Conservation (phyloP, 2,888 invertebrate species). For the Andrena bucephala region DNA sequence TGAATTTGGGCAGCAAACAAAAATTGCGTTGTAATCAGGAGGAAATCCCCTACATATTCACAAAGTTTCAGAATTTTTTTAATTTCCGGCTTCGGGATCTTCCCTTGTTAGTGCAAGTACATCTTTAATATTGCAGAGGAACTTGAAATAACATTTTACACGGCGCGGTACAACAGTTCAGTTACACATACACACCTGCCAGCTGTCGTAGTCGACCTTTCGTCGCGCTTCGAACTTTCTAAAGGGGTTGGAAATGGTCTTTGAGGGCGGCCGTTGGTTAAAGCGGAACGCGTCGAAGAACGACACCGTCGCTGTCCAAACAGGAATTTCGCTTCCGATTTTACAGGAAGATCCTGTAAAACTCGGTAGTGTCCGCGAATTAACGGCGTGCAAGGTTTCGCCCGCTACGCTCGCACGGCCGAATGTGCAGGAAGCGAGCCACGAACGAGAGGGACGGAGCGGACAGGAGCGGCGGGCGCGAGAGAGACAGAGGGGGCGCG, state of each 20-base stretch:
- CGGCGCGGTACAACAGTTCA: not conserved
- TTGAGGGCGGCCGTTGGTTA: constrained; percentile 4
- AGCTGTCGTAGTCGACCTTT: not conserved
- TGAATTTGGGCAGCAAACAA: too few relatives aligned
- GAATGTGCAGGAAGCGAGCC: constrained; percentile 68
- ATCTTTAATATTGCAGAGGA: not conserved
- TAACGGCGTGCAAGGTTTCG: constrained; percentile 66
- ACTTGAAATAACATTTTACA: not conserved
- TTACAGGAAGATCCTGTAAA: constrained; percentile 33
- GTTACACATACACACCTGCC: not conserved
- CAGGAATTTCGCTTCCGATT: constrained; percentile 45
- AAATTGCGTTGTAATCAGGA: too few relatives aligned
- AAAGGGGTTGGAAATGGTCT: constrained; percentile 11
- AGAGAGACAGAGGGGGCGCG: constrained; percentile 31
- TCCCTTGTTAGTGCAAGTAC: too few relatives aligned
- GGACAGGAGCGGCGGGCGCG: constrained; percentile 11
- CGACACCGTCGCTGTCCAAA: constrained; percentile 14
- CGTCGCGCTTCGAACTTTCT: not conserved
- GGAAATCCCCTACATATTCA: too few relatives aligned
- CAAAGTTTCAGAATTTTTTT: too few relatives aligned
- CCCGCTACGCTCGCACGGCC: constrained; percentile 59
- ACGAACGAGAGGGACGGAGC: constrained; percentile 40
- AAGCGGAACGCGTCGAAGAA: constrained; percentile 18
- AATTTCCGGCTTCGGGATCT: too few relatives aligned
- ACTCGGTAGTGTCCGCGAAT: constrained; percentile 59